Evolutionary conservation across 2,888 invertebrate species (phyloP).

Genomic region (Aphodius granarius): DNA sequence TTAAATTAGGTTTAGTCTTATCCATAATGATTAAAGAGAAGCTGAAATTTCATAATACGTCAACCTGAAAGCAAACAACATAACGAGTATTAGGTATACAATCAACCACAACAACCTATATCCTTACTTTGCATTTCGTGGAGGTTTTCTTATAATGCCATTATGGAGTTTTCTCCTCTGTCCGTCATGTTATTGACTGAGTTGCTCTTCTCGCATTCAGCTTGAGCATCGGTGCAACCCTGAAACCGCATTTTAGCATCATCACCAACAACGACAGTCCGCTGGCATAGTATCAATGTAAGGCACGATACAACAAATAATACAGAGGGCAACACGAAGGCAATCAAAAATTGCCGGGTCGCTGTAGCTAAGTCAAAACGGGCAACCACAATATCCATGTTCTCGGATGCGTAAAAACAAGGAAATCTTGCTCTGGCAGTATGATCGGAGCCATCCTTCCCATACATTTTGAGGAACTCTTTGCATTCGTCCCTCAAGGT

Average conservation of each 20-base stretch:
- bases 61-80: not conserved
- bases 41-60: constrained; percentile 36
- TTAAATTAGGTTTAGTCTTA: constrained; percentile 51
- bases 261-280: constrained; percentile 84
- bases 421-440: constrained; percentile 88
- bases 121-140: not conserved
- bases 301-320: constrained; percentile 84
- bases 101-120: constrained; percentile 6
- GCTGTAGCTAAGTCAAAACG: constrained; percentile 80
- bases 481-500: constrained; percentile 86
- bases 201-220: constrained; percentile 51
- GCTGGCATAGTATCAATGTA: constrained; percentile 80
- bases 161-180: constrained; percentile 78
- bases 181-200: constrained; percentile 65
- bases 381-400: constrained; percentile 77
- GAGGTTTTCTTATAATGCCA: constrained; percentile 89
- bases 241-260: constrained; percentile 92
- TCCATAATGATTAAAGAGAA: constrained; percentile 43
- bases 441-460: constrained; percentile 87
- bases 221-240: constrained; percentile 58
- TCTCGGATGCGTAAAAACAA: constrained; percentile 78
- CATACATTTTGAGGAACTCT: constrained; percentile 80
- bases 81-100: not conserved
- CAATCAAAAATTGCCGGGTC: constrained; percentile 80
- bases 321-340: constrained; percentile 77